Base-by-base conservation (phyloP, 1,140 invertebrate species). In the Eumeta japonica region DNA sequence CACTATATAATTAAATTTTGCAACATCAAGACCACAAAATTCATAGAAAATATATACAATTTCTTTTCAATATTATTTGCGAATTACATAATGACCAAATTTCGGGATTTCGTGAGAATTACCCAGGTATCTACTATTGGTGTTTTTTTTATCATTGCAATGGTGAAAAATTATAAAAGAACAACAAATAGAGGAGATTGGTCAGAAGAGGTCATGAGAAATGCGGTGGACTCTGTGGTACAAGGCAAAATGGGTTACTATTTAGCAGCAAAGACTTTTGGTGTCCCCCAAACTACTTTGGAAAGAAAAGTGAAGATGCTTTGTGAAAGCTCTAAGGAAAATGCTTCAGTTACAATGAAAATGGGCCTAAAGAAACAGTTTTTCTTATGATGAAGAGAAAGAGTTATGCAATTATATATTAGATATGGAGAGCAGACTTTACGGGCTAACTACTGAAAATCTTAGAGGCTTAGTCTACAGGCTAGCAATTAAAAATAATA, bases 181-280 rank as follows among this genome's bases (percentile, higher is more conserved):
- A 37, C 39, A 45, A 36, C 53, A 45, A 36, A 50, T 52, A 40
- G 52, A 62, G 60, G 49, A 49, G 18, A 51, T 46, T 42, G 47
- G 38, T 34, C 32, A 34, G 31, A 59, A 54, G 38, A 47, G 18
- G 12, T 10, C 14, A 44, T 66, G 52, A 47, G 53, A 65, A 49
- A 41, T 52, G 37, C 61, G 5, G 41, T 58, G 9, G 16, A 50
- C 2, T 29, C 39, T 18, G 52, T 58, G 9, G 10, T 50, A 31
- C 13, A 48, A 28, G 40, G 37, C 9, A 42, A 46, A 46, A 50
- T 50, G 47, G 49, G 50, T 3, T 58, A 48, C 28, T 39, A 31
- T 20, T 11, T 29, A 20, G 45, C 46, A 33, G 29, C 51, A 17
- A 49, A 49, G 18, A 20, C 29, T 28, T 54, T 46, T 49, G 14